Percentiles rank a stretch among this genome's conserved stretches.
Conservation (phyloP, 2,888 invertebrate species). For the Acronicta aceris region DNA sequence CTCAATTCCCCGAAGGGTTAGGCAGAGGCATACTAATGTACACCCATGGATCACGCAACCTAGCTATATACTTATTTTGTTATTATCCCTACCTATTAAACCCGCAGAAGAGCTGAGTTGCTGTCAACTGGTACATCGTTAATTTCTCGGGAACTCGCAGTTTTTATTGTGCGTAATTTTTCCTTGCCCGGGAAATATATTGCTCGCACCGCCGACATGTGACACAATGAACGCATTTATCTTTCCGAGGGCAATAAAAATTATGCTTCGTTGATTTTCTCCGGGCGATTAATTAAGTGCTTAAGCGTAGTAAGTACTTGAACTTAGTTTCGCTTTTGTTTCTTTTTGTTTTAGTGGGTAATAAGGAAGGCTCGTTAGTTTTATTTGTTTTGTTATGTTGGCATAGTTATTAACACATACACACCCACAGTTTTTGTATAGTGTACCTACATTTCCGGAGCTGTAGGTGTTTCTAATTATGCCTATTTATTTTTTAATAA, state of each 20-base stretch:
- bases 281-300: slow-evolving; percentile 49
- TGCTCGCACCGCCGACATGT: slow-evolving; percentile 68
- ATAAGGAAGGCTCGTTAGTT: slow-evolving; percentile 35
- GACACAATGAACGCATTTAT: slow-evolving; percentile 77
- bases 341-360: slow-evolving; percentile 56
- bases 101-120: slow-evolving; percentile 78
- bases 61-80: slow-evolving; percentile 19
- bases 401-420: slow-evolving; percentile 3
- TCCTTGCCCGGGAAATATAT: slow-evolving; percentile 69
- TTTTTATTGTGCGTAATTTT: slow-evolving; percentile 84
- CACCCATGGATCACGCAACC: too few relatives aligned
- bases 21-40: too few relatives aligned
- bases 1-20: too few relatives aligned
- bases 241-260: slow-evolving; percentile 63
- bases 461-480: too few relatives aligned
- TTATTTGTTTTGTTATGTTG: slow-evolving; percentile 21
- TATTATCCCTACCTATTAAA: slow-evolving; percentile 76
- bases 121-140: slow-evolving; percentile 87
- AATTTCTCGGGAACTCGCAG: slow-evolving; percentile 80
- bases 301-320: slow-evolving; percentile 28
- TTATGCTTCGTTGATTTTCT: slow-evolving; percentile 54
- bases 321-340: slow-evolving; percentile 54
- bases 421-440: too few relatives aligned
- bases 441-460: too few relatives aligned
- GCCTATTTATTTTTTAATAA: too few relatives aligned